phyloP scores from a whole-genome alignment of 1,140 invertebrate genomes.

The Lasioglossum baleicum region DNA sequence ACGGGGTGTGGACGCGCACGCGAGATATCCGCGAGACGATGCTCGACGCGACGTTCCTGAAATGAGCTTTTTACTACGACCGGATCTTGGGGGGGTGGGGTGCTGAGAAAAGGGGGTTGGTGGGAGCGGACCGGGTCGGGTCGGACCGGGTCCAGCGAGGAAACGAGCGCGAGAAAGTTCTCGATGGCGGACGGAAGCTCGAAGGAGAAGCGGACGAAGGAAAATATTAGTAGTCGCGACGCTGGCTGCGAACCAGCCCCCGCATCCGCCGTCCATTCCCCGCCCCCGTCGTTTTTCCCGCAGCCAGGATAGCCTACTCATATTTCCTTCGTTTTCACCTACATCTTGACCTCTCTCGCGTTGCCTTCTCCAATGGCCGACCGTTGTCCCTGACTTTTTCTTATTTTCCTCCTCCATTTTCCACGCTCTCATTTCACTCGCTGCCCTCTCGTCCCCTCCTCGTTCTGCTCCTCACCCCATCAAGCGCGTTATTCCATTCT shows the following conservation, averaged over 20 bases:
- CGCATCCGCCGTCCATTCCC: neutral
- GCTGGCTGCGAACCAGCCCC: neutral
- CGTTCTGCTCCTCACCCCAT: neutral
- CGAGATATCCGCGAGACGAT: conserved; percentile 28
- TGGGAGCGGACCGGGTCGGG: neutral
- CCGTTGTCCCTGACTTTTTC: neutral
- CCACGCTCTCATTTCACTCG: neutral
- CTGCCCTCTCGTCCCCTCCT: neutral
- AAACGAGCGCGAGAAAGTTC: conserved; percentile 20
- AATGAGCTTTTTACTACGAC: conserved; percentile 54
- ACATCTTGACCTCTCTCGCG: conserved; percentile 21
- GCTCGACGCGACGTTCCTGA: conserved; percentile 39
- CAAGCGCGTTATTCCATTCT: conserved; percentile 19
- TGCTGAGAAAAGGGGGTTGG: neutral
- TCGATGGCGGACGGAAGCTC: neutral
- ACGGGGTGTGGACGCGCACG: conserved; percentile 10
- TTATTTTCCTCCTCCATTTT: neutral
- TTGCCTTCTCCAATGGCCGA: neutral
- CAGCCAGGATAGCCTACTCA: neutral
- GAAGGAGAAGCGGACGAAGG: conserved; percentile 1
- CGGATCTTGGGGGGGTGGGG: too few relatives aligned
- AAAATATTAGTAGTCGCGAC: conserved; percentile 21
- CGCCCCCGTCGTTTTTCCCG: neutral
- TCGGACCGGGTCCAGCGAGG: conserved; percentile 2
- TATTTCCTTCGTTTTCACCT: conserved; percentile 22